phyloP scores from a whole-genome alignment of 2,888 invertebrate species.

The Lasioglossum leucozonium region DNA sequence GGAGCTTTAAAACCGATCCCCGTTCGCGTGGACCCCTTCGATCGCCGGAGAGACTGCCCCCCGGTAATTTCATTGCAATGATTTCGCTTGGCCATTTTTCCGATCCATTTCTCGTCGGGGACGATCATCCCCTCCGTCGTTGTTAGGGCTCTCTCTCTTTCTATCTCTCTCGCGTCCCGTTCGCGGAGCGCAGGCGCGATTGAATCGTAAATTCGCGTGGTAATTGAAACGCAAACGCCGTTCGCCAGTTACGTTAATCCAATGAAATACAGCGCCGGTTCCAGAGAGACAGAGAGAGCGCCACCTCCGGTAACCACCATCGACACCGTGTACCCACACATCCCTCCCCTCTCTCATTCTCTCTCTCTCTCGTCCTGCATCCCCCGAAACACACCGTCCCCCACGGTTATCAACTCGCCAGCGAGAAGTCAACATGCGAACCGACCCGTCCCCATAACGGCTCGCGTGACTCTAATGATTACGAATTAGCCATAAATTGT shows the following conservation, averaged over 20 bases:
- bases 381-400: constrained; percentile 19
- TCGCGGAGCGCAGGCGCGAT: constrained; percentile 65
- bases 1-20: constrained; percentile 37
- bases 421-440: constrained; percentile 76
- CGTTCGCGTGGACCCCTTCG: neutral
- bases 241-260: constrained; percentile 75
- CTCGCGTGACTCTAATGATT: constrained; percentile 81
- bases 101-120: constrained; percentile 61
- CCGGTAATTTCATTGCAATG: constrained; percentile 70
- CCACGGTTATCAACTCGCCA: constrained; percentile 73
- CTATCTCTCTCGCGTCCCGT: constrained; percentile 25
- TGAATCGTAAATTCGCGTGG: constrained; percentile 72
- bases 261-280: constrained; percentile 73
- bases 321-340: constrained; percentile 16
- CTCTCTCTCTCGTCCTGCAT: neutral
- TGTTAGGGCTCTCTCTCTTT: neutral
- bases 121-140: neutral
- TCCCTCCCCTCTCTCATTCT: constrained; percentile 20
- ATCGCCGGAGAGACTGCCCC: neutral
- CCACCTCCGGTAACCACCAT: constrained; percentile 48
- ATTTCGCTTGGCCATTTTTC: constrained; percentile 69
- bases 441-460: constrained; percentile 73
- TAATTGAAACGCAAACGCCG: constrained; percentile 79
- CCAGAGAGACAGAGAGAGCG: constrained; percentile 20
- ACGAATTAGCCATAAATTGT: constrained; percentile 80